phyloP scores from a whole-genome alignment of 2,888 invertebrate genomes.

The Idaea aversata region DNA sequence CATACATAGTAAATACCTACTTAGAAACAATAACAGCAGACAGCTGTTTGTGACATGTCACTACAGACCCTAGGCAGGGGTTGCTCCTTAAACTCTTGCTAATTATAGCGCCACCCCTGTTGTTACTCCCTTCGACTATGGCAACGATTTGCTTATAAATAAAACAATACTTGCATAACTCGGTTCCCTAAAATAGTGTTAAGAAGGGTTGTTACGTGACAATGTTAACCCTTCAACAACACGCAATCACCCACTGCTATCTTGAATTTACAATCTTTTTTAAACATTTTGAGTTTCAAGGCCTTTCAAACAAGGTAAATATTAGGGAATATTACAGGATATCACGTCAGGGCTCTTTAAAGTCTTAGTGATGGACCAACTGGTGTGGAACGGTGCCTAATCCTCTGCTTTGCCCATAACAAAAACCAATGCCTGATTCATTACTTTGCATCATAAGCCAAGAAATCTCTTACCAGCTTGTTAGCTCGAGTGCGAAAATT shows the following conservation, averaged over 20 bases:
- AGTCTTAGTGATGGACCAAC: no score
- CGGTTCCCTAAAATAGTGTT: background rate
- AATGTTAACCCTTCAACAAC: background rate
- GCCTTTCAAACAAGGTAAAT: background rate
- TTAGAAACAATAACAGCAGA: background rate
- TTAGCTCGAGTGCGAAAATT: no score
- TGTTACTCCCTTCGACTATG: slow-evolving; percentile 1
- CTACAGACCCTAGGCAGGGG: background rate
- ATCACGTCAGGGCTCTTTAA: background rate
- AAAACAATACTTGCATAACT: background rate
- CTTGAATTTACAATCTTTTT: background rate
- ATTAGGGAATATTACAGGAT: background rate
- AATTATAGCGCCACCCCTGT: background rate
- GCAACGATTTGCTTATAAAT: slow-evolving; percentile 4
- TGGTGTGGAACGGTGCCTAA: no score
- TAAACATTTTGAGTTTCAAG: background rate
- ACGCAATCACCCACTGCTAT: background rate
- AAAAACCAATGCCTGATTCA: no score
- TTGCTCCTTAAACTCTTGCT: background rate
- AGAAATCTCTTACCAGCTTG: no score
- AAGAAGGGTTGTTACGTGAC: background rate
- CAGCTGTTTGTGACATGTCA: background rate
- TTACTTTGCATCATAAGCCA: no score
- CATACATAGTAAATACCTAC: background rate
- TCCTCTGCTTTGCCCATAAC: no score